A percentile compares a stretch with the other conserved stretches of the same genome.
These are phyloP conservation scores for Pyrgilauda ruficollis DNA, from an alignment of 2,113 vertebrate species.

Conservation along the genomic window DNA sequence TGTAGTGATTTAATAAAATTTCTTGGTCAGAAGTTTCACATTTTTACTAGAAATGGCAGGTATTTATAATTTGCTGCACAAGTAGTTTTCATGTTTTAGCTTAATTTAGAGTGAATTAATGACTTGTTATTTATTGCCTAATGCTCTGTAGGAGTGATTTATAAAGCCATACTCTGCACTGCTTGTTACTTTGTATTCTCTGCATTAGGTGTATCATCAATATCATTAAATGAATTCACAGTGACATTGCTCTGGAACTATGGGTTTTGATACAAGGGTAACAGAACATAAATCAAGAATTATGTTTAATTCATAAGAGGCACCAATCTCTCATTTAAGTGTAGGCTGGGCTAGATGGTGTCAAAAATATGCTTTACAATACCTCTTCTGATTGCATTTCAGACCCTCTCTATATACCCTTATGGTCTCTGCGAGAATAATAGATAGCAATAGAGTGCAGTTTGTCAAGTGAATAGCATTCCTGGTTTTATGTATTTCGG, in stretches of 20 bases:
- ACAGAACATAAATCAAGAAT: constrained; percentile 76
- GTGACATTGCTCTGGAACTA: constrained; percentile 75
- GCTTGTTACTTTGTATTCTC: constrained; percentile 68
- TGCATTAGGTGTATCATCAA: constrained; percentile 69
- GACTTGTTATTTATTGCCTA: constrained; percentile 72
- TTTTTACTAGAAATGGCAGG: constrained; percentile 27
- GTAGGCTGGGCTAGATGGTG: constrained; percentile 66
- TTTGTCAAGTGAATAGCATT: constrained; percentile 63
- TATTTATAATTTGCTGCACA: constrained; percentile 58
- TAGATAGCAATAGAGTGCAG: constrained; percentile 31
- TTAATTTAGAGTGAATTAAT: constrained; percentile 69
- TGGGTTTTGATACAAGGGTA: constrained; percentile 74
- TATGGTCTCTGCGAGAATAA: constrained; percentile 58
- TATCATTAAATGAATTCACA: constrained; percentile 77
- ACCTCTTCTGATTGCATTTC: constrained; percentile 71
- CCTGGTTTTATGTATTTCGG: constrained; percentile 63
- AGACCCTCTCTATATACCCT: constrained; percentile 20
- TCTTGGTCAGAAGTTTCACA: constrained; percentile 16
- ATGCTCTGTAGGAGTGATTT: constrained; percentile 71
- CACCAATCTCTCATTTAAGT: constrained; percentile 70
- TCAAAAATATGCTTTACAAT: constrained; percentile 76
- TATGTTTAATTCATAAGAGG: constrained; percentile 82
- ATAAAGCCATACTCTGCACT: constrained; percentile 54
- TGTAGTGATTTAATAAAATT: constrained; percentile 17
- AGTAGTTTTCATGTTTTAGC: constrained; percentile 67